Evolutionary conservation across 2,888 invertebrate genomes (phyloP), one percentile per base, ranked within the genome.

Genomic region (Cataglyphis albicans): DNA sequence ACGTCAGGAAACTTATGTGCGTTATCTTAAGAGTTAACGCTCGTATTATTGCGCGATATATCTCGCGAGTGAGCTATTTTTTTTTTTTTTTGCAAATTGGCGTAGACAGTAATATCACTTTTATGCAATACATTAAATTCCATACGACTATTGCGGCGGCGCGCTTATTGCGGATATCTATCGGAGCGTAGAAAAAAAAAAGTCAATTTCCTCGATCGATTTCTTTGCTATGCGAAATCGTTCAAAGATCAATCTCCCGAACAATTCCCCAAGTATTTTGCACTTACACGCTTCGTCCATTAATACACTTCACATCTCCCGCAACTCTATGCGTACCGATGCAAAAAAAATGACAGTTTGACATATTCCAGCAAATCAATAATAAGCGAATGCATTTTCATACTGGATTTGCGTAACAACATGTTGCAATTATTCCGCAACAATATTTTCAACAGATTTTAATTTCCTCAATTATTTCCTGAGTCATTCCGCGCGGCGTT

Each of bases 191-290:
- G 44, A 35, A 44, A 82, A 74, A 74, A 73, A 82, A 25, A 81
- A 78, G 3, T 75, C 78, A 76, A 82, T 78, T 78, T 78, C 81
- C 81, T 76, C 81, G 81, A 76, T 81, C 81, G 81, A 48, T 75
- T 55, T 75, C 76, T 78, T 78, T 44, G 32, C 44, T 61, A 7
- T 48, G 44, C 29, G 25, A 12, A 57, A 18, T 41, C 78, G 74
- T 59, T 73, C 78, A 73, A 73, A 44, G 78, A 72, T 80, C 78
- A 59, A 80, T 80, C 78, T 72, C 74, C n/a, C 73, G 78, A 44
- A 44, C 78, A 80, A 80, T 80, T 55, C 59, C 44, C 78, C 35
- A 44, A 59, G 78, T 59, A 72, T 80, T 80, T 80, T 80, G 74
- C 78, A 73, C 78, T 78, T 73, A 80, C 74, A 73, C 25, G 57